Evolutionary conservation across 2,888 invertebrate species (phyloP).

Genomic region (Notocelia uddmanniana): DNA sequence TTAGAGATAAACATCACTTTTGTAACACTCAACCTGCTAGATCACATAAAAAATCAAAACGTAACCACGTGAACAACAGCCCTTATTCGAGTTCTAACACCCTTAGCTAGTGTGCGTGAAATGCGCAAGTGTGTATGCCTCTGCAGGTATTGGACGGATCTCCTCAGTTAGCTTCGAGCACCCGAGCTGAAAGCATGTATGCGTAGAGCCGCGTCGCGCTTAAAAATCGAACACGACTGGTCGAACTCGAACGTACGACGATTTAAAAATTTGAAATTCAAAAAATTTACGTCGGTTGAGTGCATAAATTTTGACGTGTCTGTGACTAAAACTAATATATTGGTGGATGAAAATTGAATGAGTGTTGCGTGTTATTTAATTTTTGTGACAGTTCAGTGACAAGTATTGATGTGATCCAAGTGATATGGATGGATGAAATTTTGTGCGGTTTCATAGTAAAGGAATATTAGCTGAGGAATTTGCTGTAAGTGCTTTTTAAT

Average conservation of each 20-base stretch:
- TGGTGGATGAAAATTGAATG: constrained; percentile 10
- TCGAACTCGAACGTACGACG: constrained; percentile 39
- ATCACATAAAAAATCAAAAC: constrained; percentile 17
- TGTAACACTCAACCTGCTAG: neutral
- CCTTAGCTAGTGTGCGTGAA: constrained; percentile 61
- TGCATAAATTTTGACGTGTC: constrained; percentile 26
- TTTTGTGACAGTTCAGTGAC: constrained; percentile 44
- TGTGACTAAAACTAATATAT: constrained; percentile 13
- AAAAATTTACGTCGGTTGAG: constrained; percentile 32
- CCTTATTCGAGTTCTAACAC: constrained; percentile 72
- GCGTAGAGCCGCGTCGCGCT: constrained; percentile 37
- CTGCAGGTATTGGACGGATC: constrained; percentile 77
- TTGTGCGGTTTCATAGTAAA: constrained; percentile 33
- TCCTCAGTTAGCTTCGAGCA: constrained; percentile 77
- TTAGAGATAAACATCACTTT: constrained; percentile 1
- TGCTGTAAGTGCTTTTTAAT: constrained; percentile 32
- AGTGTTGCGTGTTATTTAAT: constrained; percentile 42
- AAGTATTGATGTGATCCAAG: constrained; percentile 42
- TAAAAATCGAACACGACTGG: constrained; percentile 37
- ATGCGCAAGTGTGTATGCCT: constrained; percentile 77
- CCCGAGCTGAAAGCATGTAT: constrained; percentile 58
- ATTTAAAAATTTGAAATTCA: constrained; percentile 30
- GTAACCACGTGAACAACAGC: constrained; percentile 67
- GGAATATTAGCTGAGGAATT: constrained; percentile 32
- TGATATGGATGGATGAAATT: constrained; percentile 46